Conservation (phyloP, 2,113 vertebrate species). For the Anser cygnoides region DNA sequence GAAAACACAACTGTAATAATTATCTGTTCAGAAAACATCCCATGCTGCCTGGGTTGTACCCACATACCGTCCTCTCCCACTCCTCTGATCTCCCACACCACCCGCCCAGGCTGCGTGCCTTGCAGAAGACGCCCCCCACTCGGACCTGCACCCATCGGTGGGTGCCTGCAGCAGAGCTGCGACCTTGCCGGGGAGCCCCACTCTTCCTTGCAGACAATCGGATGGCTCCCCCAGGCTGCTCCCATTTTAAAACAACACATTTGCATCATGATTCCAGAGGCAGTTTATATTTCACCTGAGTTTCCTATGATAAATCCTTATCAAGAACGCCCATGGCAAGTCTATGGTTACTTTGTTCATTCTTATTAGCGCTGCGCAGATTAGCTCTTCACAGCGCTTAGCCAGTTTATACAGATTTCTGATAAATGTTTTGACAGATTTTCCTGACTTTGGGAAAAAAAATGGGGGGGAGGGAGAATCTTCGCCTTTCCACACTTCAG, state of each 20-base stretch:
- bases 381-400: conserved; percentile 62
- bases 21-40: not conserved
- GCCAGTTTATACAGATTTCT: conserved; percentile 59
- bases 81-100: not conserved
- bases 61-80: fast-evolving
- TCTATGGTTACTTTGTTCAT: conserved; percentile 54
- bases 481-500: not conserved
- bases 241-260: not conserved
- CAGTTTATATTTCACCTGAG: conserved; percentile 47
- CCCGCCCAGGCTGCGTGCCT: not conserved
- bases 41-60: fast-evolving
- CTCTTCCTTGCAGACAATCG: fast-evolving
- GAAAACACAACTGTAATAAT: no score
- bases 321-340: conserved; percentile 55
- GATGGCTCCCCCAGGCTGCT: not conserved
- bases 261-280: conserved; percentile 31
- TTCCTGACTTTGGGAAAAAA: conserved; percentile 47
- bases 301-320: conserved; percentile 66
- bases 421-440: conserved; percentile 76
- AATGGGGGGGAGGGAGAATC: not conserved
- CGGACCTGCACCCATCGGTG: fast-evolving
- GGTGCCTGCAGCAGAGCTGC: no score
- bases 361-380: conserved; percentile 64
- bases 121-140: not conserved
- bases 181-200: not conserved